Percentiles rank a stretch among this genome's conserved stretches.
These are phyloP conservation scores for Liopterus haemorrhoidalis DNA, from an alignment of 2,888 invertebrate species.

Conservation along the genomic window DNA sequence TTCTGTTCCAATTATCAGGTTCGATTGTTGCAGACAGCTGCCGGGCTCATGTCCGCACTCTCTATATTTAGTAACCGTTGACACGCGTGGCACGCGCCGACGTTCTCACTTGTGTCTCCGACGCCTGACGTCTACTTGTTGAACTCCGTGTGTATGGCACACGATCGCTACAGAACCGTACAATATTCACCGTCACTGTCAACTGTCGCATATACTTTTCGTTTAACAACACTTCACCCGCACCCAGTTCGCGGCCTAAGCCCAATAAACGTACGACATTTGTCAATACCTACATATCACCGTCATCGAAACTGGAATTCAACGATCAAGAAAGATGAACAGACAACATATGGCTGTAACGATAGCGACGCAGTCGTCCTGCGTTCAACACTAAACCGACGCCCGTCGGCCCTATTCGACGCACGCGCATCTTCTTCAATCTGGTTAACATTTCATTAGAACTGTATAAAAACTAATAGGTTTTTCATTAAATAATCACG, in stretches of 20 bases:
- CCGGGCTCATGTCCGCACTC: slow-evolving; percentile 14
- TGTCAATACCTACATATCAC: not conserved
- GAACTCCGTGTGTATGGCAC: slow-evolving; percentile 6
- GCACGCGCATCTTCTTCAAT: not conserved
- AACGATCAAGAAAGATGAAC: no score
- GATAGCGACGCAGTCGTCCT: not conserved
- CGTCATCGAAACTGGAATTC: no score
- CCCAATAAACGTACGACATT: not conserved
- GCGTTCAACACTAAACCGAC: not conserved
- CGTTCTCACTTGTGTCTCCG: slow-evolving; percentile 26
- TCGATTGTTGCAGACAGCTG: slow-evolving; percentile 20
- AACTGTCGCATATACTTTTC: not conserved
- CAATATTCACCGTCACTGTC: not conserved
- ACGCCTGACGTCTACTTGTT: slow-evolving; percentile 21
- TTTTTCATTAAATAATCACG: no score
- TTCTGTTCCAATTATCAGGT: slow-evolving; percentile 15
- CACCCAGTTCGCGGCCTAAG: not conserved
- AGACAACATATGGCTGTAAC: no score
- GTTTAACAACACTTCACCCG: not conserved
- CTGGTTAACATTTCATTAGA: no score
- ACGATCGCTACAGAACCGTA: not conserved
- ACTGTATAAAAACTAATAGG: no score
- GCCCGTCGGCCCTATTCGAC: not conserved
- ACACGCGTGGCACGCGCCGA: slow-evolving; percentile 25
- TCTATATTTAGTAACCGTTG: slow-evolving; percentile 28